Percentiles rank a stretch among this genome's conserved stretches.
phyloP scores from a whole-genome alignment of 1,140 invertebrate genomes.

The Odontomachus brunneus region DNA sequence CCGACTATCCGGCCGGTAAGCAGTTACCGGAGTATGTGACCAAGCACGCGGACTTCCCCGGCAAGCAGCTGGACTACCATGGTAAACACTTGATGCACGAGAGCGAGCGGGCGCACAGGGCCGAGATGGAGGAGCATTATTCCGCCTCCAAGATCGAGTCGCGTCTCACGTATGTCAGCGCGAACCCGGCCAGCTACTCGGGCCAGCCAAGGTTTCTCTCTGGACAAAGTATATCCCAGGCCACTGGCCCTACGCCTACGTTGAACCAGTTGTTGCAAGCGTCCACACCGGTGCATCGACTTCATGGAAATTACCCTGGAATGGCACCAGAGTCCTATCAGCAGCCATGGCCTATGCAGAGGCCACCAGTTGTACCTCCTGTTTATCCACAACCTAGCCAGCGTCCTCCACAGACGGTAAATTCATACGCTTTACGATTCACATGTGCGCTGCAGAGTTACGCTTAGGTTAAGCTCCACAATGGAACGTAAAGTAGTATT shows the following conservation, averaged over 20 bases:
- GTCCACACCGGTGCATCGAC: slow-evolving; percentile 88
- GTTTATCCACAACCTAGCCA: slow-evolving; percentile 83
- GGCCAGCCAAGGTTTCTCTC: slow-evolving; percentile 86
- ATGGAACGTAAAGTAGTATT: not conserved
- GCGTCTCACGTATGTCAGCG: slow-evolving; percentile 64
- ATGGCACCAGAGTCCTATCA: slow-evolving; percentile 84
- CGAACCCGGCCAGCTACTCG: slow-evolving; percentile 72
- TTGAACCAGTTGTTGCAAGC: slow-evolving; percentile 95
- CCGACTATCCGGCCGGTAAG: slow-evolving; percentile 76
- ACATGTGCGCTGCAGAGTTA: not conserved
- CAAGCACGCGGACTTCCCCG: slow-evolving; percentile 72
- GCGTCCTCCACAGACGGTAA: slow-evolving; percentile 84
- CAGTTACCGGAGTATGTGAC: slow-evolving; percentile 71
- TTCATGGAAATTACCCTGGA: slow-evolving; percentile 85
- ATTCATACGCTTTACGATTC: not conserved
- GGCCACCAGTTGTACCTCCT: slow-evolving; percentile 82
- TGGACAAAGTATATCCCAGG: slow-evolving; percentile 89
- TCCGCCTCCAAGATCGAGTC: slow-evolving; percentile 80
- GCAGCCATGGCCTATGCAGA: slow-evolving; percentile 84
- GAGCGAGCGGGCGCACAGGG: slow-evolving; percentile 74
- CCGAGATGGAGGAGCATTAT: slow-evolving; percentile 82
- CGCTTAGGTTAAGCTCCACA: not conserved
- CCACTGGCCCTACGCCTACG: slow-evolving; percentile 95
- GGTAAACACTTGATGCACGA: slow-evolving; percentile 77
- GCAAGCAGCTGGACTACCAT: slow-evolving; percentile 77